Evolutionary conservation across 2,797 vertebrate genomes (phyloP), one percentile per base, ranked within the genome.

Genomic region (Discoglossus pictus): DNA sequence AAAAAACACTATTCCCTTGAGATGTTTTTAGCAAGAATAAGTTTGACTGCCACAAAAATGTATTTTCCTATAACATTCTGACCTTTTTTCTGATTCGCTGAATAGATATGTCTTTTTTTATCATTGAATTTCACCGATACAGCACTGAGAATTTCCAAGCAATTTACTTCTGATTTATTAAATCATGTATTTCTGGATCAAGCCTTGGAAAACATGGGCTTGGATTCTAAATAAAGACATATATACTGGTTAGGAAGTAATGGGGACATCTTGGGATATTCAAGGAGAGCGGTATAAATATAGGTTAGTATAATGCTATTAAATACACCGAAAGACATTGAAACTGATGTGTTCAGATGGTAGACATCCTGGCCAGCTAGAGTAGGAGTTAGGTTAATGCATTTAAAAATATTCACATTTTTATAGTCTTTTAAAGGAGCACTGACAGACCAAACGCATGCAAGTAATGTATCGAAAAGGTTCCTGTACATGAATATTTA

Each of bases 151-250:
- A 52, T 68, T 61, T 68, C 56, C 56, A 16, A 46, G 65, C 65
- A 68, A 68, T 68, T 68, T 68, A 51, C 56, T 68, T 52, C 39
- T 54, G 65, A 61, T 53, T 68, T 68, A 68, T 61, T 68, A 68
- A 68, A 60, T 58, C 48, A 54, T 53, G 20, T 25, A 31, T 53
- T 61, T 61, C 31, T 61, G 38, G n/a, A 46, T 36, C 56, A 56
- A 44, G 48, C 47, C 31, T 53, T 52, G 55, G 61, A 61, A 61
- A 43, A 23, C 51, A 54, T 55, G 54, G 25, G 25, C 59, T 46
- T 62, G 51, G 13, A 62, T 62, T 47, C 16, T 48, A 55, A 61
- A 55, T 69, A 69, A 58, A 47, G 53, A 35, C 44, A 59, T 16
- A 12, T 13, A 47, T 16, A 39, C 40, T 47, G 36, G 48, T 38